Evolutionary conservation across 2,888 invertebrate species (phyloP).

Genomic region (Saturnia pavonia): DNA sequence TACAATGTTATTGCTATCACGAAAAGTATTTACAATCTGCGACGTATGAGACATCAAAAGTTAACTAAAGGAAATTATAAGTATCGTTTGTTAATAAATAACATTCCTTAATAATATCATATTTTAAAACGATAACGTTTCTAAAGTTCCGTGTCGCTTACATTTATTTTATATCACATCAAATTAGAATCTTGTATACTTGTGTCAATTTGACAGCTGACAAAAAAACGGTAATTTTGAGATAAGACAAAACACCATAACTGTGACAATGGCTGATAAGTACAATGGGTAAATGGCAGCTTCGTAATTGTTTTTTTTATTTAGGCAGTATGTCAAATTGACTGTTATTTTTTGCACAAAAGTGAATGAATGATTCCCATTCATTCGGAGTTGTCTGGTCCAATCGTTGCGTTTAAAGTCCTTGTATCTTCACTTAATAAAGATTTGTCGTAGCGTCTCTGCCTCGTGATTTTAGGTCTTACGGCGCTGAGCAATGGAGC

Average conservation of each 20-base stretch:
- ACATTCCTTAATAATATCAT: slow-evolving; percentile 28
- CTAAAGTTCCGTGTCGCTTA: slow-evolving; percentile 58
- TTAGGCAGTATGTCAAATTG: slow-evolving; percentile 9
- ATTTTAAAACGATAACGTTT: slow-evolving; percentile 49
- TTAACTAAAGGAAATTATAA: slow-evolving; percentile 53
- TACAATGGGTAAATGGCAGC: slow-evolving; percentile 10
- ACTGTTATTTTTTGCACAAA: not conserved
- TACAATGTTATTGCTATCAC: slow-evolving; percentile 63
- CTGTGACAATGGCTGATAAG: no score
- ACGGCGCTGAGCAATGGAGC: slow-evolving; percentile 73
- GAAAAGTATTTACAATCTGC: slow-evolving; percentile 61
- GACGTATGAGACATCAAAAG: slow-evolving; percentile 63
- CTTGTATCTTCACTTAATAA: slow-evolving; percentile 71
- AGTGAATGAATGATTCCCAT: slow-evolving; percentile 17
- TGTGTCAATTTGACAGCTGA: slow-evolving; percentile 39
- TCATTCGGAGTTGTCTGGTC: slow-evolving; percentile 75
- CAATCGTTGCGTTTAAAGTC: slow-evolving; percentile 65
- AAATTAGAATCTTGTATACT: slow-evolving; percentile 77
- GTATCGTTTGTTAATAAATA: slow-evolving; percentile 37
- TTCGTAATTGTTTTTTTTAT: not conserved
- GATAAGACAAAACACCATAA: slow-evolving; percentile 23
- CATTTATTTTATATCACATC: slow-evolving; percentile 72
- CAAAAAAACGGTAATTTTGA: slow-evolving; percentile 26
- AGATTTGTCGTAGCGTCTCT: slow-evolving; percentile 72
- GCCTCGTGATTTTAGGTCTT: slow-evolving; percentile 72